Base-by-base conservation (phyloP, 1,140 invertebrate genomes). In the Ptiloglossa arizonensis region DNA sequence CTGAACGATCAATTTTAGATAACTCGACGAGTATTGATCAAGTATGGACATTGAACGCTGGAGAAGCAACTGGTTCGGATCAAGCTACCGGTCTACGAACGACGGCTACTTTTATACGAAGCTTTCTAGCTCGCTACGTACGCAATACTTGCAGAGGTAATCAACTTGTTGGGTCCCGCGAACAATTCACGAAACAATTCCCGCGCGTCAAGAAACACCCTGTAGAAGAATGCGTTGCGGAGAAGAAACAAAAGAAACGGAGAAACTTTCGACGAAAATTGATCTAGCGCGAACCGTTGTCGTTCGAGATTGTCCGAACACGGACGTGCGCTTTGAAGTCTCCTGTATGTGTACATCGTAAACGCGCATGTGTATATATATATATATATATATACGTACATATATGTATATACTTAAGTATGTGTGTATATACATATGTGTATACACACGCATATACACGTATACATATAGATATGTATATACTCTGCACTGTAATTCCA, bases 401-500 rank as follows among this genome's bases (percentile, higher is more conserved):
- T 79, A 82, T 72, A 82, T 74, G 74, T 52, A 44, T 66, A 27
- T 17, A 32, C 38, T 27, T 27, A 56, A 3, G 27, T 27, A 27
- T 27, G 32, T 59, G n/a, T 24, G 11, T 76, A 77, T 75, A 74
- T 22, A 74, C 57, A 84, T 66, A 46, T 80, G 6, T 35, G 38
- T 80, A 81, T 80, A 84, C 64, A 76, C 81, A 81, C 62, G 59
- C 75, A 76, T 81, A 79, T 79, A 82, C 70, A 82, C 74, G 74
- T 52, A 44, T 66, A 27, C 15, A 32, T 54, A 56, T 27, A 56
- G 9, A 56, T 27, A 27, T 27, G 32, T 59, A 35, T 59, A 29
- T n/a, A 24, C 8, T 29, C 22, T 60, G 46, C 46, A 77, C 35
- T 32, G 75, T 77, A 62, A 70, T 71, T 77, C 68, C 56, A 77